Conservation (phyloP, 2,113 vertebrate genomes). For the Clupea harengus region DNA sequence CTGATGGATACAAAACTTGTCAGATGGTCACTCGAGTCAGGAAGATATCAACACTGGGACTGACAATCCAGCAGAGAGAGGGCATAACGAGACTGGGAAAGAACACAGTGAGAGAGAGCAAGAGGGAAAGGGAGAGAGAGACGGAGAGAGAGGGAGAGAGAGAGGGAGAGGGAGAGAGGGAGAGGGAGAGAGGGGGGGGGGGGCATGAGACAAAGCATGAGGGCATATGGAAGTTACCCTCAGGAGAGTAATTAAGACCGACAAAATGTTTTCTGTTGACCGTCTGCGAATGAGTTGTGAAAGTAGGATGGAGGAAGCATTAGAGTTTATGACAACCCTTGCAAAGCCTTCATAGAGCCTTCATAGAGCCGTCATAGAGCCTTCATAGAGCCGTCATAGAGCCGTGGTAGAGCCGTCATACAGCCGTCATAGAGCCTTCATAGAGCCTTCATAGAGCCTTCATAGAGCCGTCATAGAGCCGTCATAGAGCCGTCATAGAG, state of each 20-base stretch:
- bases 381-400: no score
- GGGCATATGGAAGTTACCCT: slow-evolving; percentile 21
- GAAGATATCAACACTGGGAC: neutral
- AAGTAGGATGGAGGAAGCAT: neutral
- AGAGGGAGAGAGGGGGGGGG: neutral
- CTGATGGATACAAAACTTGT: neutral
- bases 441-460: no score
- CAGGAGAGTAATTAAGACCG: slow-evolving; percentile 32
- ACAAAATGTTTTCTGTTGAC: slow-evolving; percentile 32
- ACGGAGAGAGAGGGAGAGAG: neutral
- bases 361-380: no score
- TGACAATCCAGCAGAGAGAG: neutral
- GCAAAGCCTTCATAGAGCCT: no score
- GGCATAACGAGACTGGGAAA: neutral
- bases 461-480: no score
- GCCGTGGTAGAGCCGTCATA: no score
- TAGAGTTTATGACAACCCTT: no score
- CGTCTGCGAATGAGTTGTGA: neutral
- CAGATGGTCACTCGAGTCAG: neutral
- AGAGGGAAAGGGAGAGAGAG: neutral
- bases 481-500: no score
- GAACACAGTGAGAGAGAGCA: neutral
- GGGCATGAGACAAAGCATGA: neutral
- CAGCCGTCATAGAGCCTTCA: no score
- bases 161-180: neutral